These are phyloP conservation scores for Phainopepla nitens DNA, from an alignment of 2,113 vertebrate species.

Conservation along the genomic window DNA sequence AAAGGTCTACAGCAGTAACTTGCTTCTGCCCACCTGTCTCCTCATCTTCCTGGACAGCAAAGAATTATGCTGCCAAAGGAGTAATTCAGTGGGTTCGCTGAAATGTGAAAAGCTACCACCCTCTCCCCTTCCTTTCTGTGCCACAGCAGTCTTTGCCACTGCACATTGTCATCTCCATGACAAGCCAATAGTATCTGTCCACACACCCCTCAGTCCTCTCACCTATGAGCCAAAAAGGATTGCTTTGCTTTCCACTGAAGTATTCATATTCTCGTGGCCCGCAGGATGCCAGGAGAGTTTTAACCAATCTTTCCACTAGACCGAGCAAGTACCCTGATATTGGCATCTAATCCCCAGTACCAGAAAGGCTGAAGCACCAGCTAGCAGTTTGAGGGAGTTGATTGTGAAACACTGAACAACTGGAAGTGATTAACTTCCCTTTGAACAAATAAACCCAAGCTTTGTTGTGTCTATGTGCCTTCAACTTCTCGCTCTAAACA, in stretches of 20 bases:
- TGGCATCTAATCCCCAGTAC: neutral
- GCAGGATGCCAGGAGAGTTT: neutral
- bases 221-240: neutral
- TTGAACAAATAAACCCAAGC: neutral
- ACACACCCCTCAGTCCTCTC: rapidly evolving
- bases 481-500: slow-evolving; percentile 10
- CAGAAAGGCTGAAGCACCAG: neutral
- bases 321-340: neutral
- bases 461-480: slow-evolving; percentile 26
- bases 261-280: neutral
- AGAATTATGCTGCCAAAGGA: neutral
- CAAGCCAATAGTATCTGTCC: neutral
- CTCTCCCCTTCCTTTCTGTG: neutral
- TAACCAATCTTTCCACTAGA: neutral
- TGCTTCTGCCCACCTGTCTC: neutral
- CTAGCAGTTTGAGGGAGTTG: neutral
- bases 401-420: neutral
- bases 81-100: neutral
- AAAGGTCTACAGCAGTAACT: neutral
- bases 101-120: neutral
- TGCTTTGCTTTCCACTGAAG: neutral
- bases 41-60: neutral
- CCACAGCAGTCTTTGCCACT: neutral
- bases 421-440: slow-evolving; percentile 7
- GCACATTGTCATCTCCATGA: rapidly evolving